Percentiles rank a stretch among this genome's conserved stretches.
These are phyloP conservation scores for Leptura quadrifasciata DNA, from an alignment of 2,888 invertebrate species.

Conservation along the genomic window DNA sequence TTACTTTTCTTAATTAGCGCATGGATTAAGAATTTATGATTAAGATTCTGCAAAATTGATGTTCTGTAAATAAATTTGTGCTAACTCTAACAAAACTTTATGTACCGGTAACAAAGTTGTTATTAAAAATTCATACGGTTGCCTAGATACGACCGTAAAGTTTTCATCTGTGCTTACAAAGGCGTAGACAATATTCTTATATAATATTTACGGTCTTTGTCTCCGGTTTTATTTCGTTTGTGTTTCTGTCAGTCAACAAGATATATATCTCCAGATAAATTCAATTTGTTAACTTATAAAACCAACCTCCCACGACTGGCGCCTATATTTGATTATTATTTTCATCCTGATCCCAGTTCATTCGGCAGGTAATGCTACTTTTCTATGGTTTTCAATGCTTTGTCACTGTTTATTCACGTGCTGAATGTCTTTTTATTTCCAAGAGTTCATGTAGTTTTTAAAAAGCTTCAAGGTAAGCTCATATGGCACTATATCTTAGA, in stretches of 20 bases:
- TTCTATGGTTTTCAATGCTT: too few species aligned
- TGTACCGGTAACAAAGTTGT: background rate
- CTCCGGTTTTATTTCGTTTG: background rate
- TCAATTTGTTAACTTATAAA: background rate
- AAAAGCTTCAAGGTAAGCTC: too few species aligned
- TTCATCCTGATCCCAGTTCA: too few species aligned
- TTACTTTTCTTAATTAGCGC: too few species aligned
- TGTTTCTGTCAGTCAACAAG: background rate
- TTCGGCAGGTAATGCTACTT: too few species aligned
- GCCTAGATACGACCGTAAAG: background rate
- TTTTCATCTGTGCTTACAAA: slow-evolving; percentile 7
- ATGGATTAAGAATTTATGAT: background rate
- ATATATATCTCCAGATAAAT: background rate
- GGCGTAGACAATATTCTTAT: background rate
- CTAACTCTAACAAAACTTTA: background rate
- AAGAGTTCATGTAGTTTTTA: too few species aligned
- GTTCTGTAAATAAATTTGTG: background rate
- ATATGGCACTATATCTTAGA: too few species aligned
- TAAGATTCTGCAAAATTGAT: background rate
- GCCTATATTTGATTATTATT: too few species aligned
- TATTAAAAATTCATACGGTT: background rate
- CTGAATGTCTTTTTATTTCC: too few species aligned
- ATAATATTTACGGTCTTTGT: background rate
- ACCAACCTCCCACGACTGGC: too few species aligned
- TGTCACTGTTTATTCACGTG: too few species aligned